Percentiles rank a stretch among this genome's conserved stretches.
Evolutionary conservation across 2,113 vertebrate species (phyloP).

Genomic region (Silurus glanis): DNA sequence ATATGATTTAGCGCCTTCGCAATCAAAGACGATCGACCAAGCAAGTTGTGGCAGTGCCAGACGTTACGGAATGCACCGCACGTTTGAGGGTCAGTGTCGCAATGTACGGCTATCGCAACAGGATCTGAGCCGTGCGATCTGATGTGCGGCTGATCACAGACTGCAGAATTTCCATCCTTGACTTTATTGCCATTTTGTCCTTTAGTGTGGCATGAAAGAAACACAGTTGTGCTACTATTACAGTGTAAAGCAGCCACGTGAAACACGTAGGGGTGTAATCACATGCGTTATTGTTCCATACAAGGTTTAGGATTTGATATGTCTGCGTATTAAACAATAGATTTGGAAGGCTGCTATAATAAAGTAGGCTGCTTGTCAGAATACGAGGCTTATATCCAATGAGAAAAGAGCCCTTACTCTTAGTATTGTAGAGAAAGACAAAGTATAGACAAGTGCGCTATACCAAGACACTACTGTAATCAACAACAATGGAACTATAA

Average conservation of each 20-base stretch:
- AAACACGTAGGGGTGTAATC: not conserved
- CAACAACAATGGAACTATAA: no score
- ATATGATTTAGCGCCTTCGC: not conserved
- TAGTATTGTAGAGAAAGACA: no score
- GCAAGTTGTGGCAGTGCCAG: not conserved
- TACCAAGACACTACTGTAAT: no score
- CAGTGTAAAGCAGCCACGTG: not conserved
- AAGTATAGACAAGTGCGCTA: no score
- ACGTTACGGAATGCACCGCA: not conserved
- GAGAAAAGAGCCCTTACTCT: no score
- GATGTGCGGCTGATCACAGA: not conserved
- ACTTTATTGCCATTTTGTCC: not conserved
- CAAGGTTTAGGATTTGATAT: not conserved
- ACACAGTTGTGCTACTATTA: not conserved
- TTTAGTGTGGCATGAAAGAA: not conserved
- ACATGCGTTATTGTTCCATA: not conserved
- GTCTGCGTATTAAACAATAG: not conserved
- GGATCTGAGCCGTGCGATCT: not conserved
- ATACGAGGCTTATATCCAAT: no score
- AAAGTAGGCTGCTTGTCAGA: no score
- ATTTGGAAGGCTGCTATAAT: no score
- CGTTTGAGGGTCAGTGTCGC: not conserved
- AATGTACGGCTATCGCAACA: not conserved
- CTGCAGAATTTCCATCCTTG: not conserved
- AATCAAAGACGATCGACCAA: not conserved